Evolutionary conservation across 37 sponge, comb jelly and placozoan genomes (phyloP), one percentile per base, ranked within the genome.

Genomic region (Cliona cf. orientalis): DNA sequence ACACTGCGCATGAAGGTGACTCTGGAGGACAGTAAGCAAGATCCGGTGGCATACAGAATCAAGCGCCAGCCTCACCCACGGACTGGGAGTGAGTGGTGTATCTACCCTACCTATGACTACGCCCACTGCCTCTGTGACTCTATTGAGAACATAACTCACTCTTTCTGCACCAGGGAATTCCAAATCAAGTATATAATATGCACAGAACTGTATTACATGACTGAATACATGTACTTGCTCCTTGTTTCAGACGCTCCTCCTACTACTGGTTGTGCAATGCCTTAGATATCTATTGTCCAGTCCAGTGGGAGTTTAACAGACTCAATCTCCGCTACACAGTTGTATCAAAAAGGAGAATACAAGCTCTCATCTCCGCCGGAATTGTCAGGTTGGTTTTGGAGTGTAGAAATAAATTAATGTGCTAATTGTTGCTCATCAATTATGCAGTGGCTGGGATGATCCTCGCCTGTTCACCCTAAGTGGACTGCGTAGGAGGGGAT

Each of bases 221-320:
- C 6, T 61, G 17, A 5, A n/a, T 61, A 61, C 28, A 61, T 12
- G 22, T 25, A 61, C 6, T 67, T 35, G 5, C 56, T 3, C 45
- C n/a, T 21, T 31, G 29, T 32, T 67, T 0, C 87, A 92, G 99
- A 43, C 80, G 99, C 9, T 84, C 97, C 17, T 82, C 97, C 49
- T 99, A 99, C 82, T 99, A 99, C 80, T 99, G 99, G 99, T 78
- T 99, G 57, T 99, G 99, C 78, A 99, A 99, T 82, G 86, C 89
- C 31, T 84, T 99, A 42, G 95, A 96, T 63, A 64, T 96, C 12
- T 99, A 99, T 87, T 99, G 99, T 66, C 99, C 99, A 14, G 99
- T 99, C 4, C 99, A 99, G 85, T 99, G 99, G 99, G 99, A 99
- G 75, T 99, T 94, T 55, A 92, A 87, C 56, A 53, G 99, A 1